phyloP scores from a whole-genome alignment of 2,888 invertebrate species.

The Athalia circularis region DNA sequence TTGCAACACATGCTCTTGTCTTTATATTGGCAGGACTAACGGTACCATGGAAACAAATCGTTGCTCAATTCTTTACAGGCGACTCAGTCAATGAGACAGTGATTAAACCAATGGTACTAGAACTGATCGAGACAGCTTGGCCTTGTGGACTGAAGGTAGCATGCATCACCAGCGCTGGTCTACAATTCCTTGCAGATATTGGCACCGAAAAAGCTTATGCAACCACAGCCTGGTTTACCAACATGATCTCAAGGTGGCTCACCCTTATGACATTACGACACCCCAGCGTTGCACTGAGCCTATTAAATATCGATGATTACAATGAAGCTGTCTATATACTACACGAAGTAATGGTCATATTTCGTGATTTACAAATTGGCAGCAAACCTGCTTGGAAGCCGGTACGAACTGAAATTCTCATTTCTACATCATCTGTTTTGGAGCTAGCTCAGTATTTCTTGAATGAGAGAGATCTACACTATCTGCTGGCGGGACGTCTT shows the following conservation, averaged over 20 bases:
- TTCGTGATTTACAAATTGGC: neutral
- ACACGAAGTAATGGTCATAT: conserved; percentile 27
- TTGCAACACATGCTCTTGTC: no score
- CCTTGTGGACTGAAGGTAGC: no score
- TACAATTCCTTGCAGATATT: no score
- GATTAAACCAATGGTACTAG: no score
- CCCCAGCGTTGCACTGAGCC: conserved; percentile 52
- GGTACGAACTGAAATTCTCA: conserved; percentile 46
- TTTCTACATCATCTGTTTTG: conserved; percentile 53
- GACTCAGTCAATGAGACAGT: no score
- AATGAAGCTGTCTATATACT: conserved; percentile 48
- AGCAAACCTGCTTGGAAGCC: conserved; percentile 50
- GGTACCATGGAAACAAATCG: no score
- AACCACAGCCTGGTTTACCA: conserved; percentile 58
- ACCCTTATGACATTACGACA: conserved; percentile 55
- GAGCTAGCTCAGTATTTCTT: conserved; percentile 52
- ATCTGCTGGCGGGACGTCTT: conserved; percentile 54
- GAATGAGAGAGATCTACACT: conserved; percentile 48
- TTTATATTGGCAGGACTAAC: no score
- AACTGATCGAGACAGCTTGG: no score
- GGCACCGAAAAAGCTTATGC: no score
- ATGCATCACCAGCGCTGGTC: no score
- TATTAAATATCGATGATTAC: conserved; percentile 49
- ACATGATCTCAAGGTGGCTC: conserved; percentile 56
- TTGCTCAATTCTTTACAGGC: no score